Evolutionary conservation across 1,140 invertebrate genomes (phyloP), one percentile per base, ranked within the genome.

Genomic region (Calliopsis andreniformis): DNA sequence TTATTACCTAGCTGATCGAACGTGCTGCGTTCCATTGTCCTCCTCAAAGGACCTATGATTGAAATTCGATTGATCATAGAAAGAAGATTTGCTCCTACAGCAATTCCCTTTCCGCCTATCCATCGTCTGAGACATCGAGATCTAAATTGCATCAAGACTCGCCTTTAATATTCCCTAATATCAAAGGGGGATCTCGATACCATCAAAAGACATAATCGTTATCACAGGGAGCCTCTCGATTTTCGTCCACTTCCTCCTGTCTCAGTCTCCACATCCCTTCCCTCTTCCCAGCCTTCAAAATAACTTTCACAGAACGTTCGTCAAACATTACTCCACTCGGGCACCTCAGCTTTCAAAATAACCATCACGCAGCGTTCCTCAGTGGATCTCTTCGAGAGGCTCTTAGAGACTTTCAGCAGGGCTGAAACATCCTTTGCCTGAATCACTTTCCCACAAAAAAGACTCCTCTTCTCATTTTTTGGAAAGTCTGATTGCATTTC

Each of bases 1-100:
- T 78, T 79, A 83, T 83, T 82, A 76, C 62, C 67, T 84, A 84
- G 56, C 71, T 69, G 79, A 56, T 49, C 62, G 63, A 83, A 71
- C 62, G 43, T 68, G 59, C 71, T 51, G 43, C 53, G 47, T 83
- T 75, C 78, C 39, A 78, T 72, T 78, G 32, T 25, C 35, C 35
- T 66, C 43, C 18, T 51, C 45, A 70, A 49, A 70, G 55, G 71
- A 45, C 51, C 12, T 84, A 78, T 80, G 80, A 82, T 82, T 80
- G 69, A 85, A 78, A 30, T 80, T 63, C 75, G 56, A 86, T 68
- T 56, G 55, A 78, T 84, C 53, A 16, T 42, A 39, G 14, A 63
- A 43, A 67, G 64, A 51, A 28, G n/a, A n/a, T 6, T n/a, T 16
- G 47, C 32, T 16, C 1, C 16, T 49, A 7, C 14, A 30, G 28